Base-by-base conservation (phyloP, 2,888 invertebrate species). In the Augiades crinisus region DNA sequence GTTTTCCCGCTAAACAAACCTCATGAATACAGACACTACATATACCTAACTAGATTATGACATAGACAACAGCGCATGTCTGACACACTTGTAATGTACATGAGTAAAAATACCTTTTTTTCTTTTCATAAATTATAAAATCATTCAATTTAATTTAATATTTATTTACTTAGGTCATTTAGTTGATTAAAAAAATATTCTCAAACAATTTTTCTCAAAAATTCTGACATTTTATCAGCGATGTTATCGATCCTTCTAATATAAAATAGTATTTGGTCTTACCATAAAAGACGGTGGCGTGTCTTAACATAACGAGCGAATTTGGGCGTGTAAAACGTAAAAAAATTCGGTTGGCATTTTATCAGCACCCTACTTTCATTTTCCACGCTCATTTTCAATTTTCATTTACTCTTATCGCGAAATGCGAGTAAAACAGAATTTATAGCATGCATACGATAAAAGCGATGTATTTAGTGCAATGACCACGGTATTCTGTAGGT, bases 361-460 rank as follows among this genome's bases (percentile, higher is more conserved):
- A 60, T 59, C 60, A 56, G 52, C 34, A 31, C 14, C 14, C 27
- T 10, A 16, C 30, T 55, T 66, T 61, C 21, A 68, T 60, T 70
- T 72, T 74, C 67, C 70, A 79, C 74, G 79, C 73, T 70, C 72
- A 80, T 82, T 78, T 79, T 63, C 72, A 71, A 72, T 74, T 84
- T 81, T 77, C 68, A 83, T 77, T 85, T 80, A 63, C 71, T 62
- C 64, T 82, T 82, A 83, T 81, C 81, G 63, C 53, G 7, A 36
- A 55, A 63, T 65, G 53, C 45, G 56, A 56, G 47, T n/a, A 61
- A 62, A 59, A 2, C 14, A 49, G 17, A 33, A 33, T 43, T 43
- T 10, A 21, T 31, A 27, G 6, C 19, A 30, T 30, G n/a, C 30
- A 5, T 22, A 14, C 22, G 14, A 21, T 16, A 40, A 40, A 21